Evolutionary conservation across 1,140 invertebrate species (phyloP), one percentile per base, ranked within the genome.

Genomic region (Drosophila sturtevanti): DNA sequence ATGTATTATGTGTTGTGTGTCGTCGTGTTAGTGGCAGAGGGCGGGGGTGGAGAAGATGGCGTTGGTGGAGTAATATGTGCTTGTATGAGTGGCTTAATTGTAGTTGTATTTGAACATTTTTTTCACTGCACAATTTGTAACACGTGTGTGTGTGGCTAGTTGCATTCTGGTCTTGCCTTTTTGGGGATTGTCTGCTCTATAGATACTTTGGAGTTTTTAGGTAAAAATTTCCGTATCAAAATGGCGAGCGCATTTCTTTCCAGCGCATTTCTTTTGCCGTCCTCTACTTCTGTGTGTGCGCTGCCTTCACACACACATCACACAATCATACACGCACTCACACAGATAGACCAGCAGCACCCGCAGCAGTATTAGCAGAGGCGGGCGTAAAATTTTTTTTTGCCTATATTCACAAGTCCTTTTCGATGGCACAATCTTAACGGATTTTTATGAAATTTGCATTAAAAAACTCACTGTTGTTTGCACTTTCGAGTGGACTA

Each of bases 261-360:
- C 37, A 48, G 41, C 41, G 41, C 41, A 48, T 35, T 60, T 60
- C 37, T 60, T 60, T 37, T 35, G 58, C 31, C 16, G 7, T 48
- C 37, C 37, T 38, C 37, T 38, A 14, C 37, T n/a, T 5, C 12
- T 14, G 37, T 38, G 37, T 38, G 37, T 38, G 37, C 31, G 56
- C 24, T 73, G 64, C 34, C 64, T 71, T n/a, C 41, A 63, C 74
- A 74, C 74, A 61, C 81, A 78, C 51, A 63, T 77, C 4, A 87
- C 68, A 76, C 86, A 82, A 87, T 90, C 90, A 80, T 81, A 90
- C 80, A 69, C 75, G 72, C 80, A 89, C 84, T 84, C 79, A 87
- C 80, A 79, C 80, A 79, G 71, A 70, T 18, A 34, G 9, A 56
- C 54, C 27, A 34, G 16, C 54, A 55, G 52, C 52, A 48, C 41